These are phyloP conservation scores for Protodeltote pygarga DNA, from an alignment of 2,888 invertebrate species.

Conservation along the genomic window DNA sequence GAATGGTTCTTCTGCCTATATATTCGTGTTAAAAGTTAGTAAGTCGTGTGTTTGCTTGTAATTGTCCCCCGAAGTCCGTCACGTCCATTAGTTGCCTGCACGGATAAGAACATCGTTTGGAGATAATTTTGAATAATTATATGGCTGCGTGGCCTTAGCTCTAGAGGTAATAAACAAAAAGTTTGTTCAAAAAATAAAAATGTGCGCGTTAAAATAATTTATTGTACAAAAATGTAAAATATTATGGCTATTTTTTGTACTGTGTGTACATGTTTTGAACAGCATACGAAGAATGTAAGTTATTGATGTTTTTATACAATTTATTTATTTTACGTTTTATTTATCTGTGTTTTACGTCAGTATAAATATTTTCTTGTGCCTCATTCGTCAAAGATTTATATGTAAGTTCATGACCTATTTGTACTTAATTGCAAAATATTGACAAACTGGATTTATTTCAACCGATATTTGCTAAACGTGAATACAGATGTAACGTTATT, in stretches of 20 bases:
- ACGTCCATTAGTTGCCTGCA: conserved; percentile 50
- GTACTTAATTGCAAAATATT: too few species aligned
- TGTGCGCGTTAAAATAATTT: conserved; percentile 1
- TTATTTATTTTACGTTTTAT: background rate
- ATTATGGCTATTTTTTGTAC: background rate
- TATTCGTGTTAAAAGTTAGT: conserved; percentile 38
- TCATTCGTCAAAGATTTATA: too few species aligned
- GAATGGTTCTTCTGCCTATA: too few species aligned
- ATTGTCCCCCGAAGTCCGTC: conserved; percentile 46
- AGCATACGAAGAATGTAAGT: too few species aligned
- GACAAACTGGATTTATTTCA: too few species aligned
- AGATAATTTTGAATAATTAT: conserved; percentile 52
- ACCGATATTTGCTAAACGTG: too few species aligned
- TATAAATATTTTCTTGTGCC: too few species aligned
- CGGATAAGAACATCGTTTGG: conserved; percentile 38
- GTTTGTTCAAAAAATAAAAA: conserved; percentile 13
- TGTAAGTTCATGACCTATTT: too few species aligned
- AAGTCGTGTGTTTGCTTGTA: conserved; percentile 46
- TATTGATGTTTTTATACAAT: too few species aligned
- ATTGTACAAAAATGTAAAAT: background rate
- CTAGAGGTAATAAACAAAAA: conserved; percentile 35
- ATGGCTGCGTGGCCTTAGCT: conserved; percentile 23
- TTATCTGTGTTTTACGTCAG: too few species aligned
- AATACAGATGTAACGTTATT: too few species aligned
- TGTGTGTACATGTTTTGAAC: background rate